Base-by-base conservation (phyloP, 2,888 invertebrate species). In the Hymenopus coronatus region DNA sequence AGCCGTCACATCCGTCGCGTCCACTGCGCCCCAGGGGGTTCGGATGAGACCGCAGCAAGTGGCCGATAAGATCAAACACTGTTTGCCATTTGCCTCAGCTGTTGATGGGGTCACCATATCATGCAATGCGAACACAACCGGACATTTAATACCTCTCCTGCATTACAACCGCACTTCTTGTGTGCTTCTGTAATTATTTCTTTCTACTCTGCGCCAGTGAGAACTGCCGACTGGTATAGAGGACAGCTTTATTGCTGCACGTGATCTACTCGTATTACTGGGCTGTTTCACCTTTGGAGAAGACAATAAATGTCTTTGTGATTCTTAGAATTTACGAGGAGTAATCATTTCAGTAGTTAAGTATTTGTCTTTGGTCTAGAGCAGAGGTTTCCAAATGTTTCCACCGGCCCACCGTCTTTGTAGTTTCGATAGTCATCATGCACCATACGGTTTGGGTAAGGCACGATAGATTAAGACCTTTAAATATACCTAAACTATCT, bases 1-100 rank as follows among this genome's bases (percentile, higher is more conserved):
- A 87, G 87, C 33, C 87, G 15, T 87, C 46, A 33, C 87, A 87
- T 87, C 87, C 87, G 87, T 82, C 82, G 81, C 81, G 81, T 30
- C 81, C 54, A 3, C 27, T 28, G n/a, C 30, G 28, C 40, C 40
- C n/a, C 27, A 27, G 84, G 85, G 46, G 54, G 46, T 46, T 20
- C 2, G 27, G 46, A 54, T 28, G 20, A 15, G 27, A 70, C 54
- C 54, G 54, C 54, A 70, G 54, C 54, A 70, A 70, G 54, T 70
- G 54, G 20, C 54, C 15, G 54, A 70, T 70, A 70, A 70, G 54
- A 70, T 70, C 54, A 20, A 70, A 70, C 54, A 70, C 54, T 20
- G 54, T 70, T 20, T 70, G 54, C 54, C 8, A 70, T 70, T 70
- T 70, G 54, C 54, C 54, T 70, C 54, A 70, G 20, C 54, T 70